Base-by-base conservation (phyloP, 2,888 invertebrate species). In the Chrysolina oricalcia region DNA sequence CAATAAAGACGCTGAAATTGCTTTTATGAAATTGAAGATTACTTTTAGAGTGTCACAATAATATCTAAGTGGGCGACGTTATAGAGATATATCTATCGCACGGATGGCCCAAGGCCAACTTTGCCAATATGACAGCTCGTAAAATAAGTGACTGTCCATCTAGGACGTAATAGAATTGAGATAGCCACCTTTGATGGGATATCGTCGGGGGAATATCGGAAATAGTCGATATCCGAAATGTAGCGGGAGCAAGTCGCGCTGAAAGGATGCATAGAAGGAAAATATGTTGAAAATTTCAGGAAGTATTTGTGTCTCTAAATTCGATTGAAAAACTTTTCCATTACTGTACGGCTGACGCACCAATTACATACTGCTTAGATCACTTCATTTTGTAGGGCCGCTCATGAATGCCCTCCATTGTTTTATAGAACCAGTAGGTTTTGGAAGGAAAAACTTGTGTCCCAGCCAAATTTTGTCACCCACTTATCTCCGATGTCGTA, bases 121-220 rank as follows among this genome's bases (percentile, higher is more conserved):
- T 85, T 84, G 85, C 87, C 87, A 88, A 88, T 88, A 88, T 88
- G 88, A 88, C 88, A 87, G 87, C 83, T 87, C 86, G 86, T 88
- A 88, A 88, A 88, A 87, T 87, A 88, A 88, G 85, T 87, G 87
- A 86, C 85, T 86, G 87, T 87, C 88, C 87, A 86, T 87, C 86
- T 83, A 85, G 75, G 72, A 70, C 46, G 83, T 87, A 87, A 87
- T 87, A 86, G 86, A 86, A 87, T 87, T 87, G 86, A 80, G 85
- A 86, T 86, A 82, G 85, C 87, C 87, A 87, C 87, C 87, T 87
- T 86, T 85, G 86, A 85, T 85, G 85, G 83, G 81, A 82, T 83
- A 83, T 83, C 83, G 72, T 62, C 70, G 41, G 46, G 70, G 72
- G 72, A 70, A 70, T 72, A 59, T 8, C 15, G 62, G 63, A 50